Evolutionary conservation across 1,140 invertebrate genomes (phyloP), one percentile per base, ranked within the genome.

Genomic region (Solenopsis invicta): DNA sequence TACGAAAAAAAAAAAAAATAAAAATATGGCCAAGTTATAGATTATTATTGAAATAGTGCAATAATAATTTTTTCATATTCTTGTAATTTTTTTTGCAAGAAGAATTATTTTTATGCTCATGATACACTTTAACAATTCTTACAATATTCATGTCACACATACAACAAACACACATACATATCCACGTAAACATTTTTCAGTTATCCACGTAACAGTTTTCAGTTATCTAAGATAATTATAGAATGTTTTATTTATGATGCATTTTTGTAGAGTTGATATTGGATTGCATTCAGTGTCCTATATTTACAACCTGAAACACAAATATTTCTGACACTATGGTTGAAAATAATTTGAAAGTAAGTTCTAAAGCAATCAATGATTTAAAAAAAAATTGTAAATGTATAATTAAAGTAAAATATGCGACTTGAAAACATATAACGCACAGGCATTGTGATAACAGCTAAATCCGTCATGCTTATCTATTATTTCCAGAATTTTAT

Each of bases 401-500:
- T 52, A 41, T 29, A 0, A 54, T 54, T 59, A 2, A 1, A 5
- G 6, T 16, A 8, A 75, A 21, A 16, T 8, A 18, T 56, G 37
- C 13, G 21, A 6, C 24, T 76, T 56, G 41, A 59, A 48, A 9
- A 66, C 0, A 48, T 8, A 9, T 18, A 34, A 6, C 2, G 8
- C 21, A 61, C 16, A 77, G 10, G 4, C 2, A 34, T 77, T 62
- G 8, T 1, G 5, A n/a, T 13, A 56, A 21, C 1, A 50, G 16
- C 18, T 64, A 37, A 34, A 64, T 34, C 34, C 18, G 16, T 64
- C 2, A 18, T 29, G 13, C 4, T 10, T 2, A 34, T 54, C 1
- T 72, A 18, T 41, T 56, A 24, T 24, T 41, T 61, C 1, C 3
- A 75, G 24, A n/a, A 0, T 4, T 91, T 88, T 5, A 67, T 1